Evolutionary conservation across 1,140 invertebrate species (phyloP).

Genomic region (Dufourea novaeangliae): DNA sequence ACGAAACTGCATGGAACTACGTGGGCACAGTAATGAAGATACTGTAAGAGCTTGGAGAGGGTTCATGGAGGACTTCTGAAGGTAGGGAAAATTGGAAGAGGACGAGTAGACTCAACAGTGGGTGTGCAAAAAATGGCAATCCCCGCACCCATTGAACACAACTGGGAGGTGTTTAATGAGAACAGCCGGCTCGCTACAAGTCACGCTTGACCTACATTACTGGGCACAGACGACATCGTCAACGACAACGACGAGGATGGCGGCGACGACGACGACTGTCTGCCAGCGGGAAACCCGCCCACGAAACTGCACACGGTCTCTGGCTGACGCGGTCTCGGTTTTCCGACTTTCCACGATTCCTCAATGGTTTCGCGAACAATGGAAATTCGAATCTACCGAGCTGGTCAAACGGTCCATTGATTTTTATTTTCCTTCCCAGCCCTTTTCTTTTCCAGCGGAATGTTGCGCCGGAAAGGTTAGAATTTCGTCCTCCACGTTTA

Average conservation of each 20-base stretch:
- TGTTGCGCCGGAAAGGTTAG: neutral
- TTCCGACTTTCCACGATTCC: constrained; percentile 36
- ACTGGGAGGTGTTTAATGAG: constrained; percentile 65
- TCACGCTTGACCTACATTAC: constrained; percentile 59
- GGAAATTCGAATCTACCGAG: constrained; percentile 49
- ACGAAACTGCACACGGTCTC: constrained; percentile 25
- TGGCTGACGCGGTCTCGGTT: constrained; percentile 2
- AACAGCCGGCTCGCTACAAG: constrained; percentile 39
- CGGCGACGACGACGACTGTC: constrained; percentile 23
- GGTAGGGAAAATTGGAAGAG: constrained; percentile 47
- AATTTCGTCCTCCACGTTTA: neutral
- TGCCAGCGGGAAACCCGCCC: constrained; percentile 18
- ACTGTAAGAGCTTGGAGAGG: constrained; percentile 10
- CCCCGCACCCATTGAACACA: constrained; percentile 62
- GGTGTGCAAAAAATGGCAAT: constrained; percentile 64
- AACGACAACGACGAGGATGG: constrained; percentile 11
- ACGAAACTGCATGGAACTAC: constrained; percentile 15
- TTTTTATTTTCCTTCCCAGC: constrained; percentile 32
- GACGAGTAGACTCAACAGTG: constrained; percentile 12
- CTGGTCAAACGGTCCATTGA: constrained; percentile 40
- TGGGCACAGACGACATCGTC: constrained; percentile 19
- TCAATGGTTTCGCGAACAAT: constrained; percentile 44
- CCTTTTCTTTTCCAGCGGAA: neutral
- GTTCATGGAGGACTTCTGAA: constrained; percentile 28
- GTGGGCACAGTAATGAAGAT: constrained; percentile 31